Conservation (phyloP, 2,888 invertebrate genomes). For the Diaperis boleti region DNA sequence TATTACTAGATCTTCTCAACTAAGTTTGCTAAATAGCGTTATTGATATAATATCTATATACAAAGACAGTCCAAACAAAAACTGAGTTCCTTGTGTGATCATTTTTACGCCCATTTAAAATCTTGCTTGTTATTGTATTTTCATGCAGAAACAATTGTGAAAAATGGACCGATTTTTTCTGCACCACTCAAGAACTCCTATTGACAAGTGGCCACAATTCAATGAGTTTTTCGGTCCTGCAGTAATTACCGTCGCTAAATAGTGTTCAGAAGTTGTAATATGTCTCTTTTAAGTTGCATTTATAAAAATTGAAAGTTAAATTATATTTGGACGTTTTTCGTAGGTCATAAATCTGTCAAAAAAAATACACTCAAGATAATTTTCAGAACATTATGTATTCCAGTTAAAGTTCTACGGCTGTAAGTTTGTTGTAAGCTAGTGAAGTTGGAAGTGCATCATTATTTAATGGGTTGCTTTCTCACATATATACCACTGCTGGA, state of each 20-base stretch:
- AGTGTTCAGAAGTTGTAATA: too few species aligned
- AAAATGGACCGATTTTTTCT: too few species aligned
- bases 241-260: constrained; percentile 17
- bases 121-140: background rate
- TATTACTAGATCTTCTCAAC: background rate
- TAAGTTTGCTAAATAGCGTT: constrained; percentile 4
- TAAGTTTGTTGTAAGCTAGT: constrained; percentile 31
- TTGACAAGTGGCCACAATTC: constrained; percentile 8
- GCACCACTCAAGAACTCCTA: background rate
- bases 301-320: constrained; percentile 4
- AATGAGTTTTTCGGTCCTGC: constrained; percentile 18
- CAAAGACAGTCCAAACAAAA: background rate
- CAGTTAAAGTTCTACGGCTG: constrained; percentile 22
- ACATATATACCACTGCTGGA: constrained; percentile 10
- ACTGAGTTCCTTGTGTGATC: too few species aligned
- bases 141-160: too few species aligned
- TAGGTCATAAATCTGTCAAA: background rate
- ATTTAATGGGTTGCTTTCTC: constrained; percentile 19
- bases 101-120: background rate
- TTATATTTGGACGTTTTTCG: constrained; percentile 3
- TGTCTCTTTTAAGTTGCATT: background rate
- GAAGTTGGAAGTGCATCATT: constrained; percentile 28
- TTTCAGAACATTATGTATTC: constrained; percentile 22
- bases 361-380: constrained; percentile 2
- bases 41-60: constrained; percentile 1